Evolutionary conservation across 1,140 invertebrate genomes (phyloP).

Genomic region (Drosophila lowei): DNA sequence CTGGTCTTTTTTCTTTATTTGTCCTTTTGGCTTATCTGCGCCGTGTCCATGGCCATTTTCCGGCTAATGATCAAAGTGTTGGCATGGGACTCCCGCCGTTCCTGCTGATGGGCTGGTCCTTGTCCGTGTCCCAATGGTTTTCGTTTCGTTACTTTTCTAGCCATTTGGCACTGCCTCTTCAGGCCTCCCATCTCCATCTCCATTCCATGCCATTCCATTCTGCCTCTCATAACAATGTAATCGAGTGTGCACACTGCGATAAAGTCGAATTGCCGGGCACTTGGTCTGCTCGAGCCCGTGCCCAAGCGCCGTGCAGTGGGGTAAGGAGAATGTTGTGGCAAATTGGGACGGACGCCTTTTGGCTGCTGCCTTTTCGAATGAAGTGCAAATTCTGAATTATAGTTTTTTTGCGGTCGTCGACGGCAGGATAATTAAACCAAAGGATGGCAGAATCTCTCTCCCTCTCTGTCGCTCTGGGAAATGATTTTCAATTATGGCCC

Average conservation of each 20-base stretch:
- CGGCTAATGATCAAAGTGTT: slow-evolving; percentile 70
- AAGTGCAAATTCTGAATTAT: slow-evolving; percentile 63
- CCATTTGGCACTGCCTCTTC: slow-evolving; percentile 10
- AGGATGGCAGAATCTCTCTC: slow-evolving; percentile 2
- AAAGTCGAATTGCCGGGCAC: slow-evolving; percentile 59
- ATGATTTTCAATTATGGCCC: slow-evolving; percentile 70
- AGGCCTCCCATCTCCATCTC: not conserved
- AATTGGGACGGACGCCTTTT: slow-evolving; percentile 43
- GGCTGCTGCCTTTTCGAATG: not conserved
- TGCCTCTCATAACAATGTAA: slow-evolving; percentile 65
- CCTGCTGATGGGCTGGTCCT: not conserved
- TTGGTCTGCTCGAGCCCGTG: not conserved
- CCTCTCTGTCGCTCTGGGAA: slow-evolving; percentile 5
- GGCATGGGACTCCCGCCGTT: slow-evolving; percentile 10
- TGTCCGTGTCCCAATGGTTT: slow-evolving; percentile 24
- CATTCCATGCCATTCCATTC: not conserved
- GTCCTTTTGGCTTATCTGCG: slow-evolving; percentile 51
- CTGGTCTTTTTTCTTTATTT: slow-evolving; percentile 23
- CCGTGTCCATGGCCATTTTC: slow-evolving; percentile 54
- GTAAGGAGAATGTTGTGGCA: slow-evolving; percentile 33
- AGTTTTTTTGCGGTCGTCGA: slow-evolving; percentile 16
- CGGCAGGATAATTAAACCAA: slow-evolving; percentile 39
- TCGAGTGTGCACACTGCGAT: slow-evolving; percentile 70
- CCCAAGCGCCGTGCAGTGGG: not conserved
- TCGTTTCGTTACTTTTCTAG: slow-evolving; percentile 31